phyloP scores from a whole-genome alignment of 2,797 vertebrate genomes.

The Glossophaga mutica region DNA sequence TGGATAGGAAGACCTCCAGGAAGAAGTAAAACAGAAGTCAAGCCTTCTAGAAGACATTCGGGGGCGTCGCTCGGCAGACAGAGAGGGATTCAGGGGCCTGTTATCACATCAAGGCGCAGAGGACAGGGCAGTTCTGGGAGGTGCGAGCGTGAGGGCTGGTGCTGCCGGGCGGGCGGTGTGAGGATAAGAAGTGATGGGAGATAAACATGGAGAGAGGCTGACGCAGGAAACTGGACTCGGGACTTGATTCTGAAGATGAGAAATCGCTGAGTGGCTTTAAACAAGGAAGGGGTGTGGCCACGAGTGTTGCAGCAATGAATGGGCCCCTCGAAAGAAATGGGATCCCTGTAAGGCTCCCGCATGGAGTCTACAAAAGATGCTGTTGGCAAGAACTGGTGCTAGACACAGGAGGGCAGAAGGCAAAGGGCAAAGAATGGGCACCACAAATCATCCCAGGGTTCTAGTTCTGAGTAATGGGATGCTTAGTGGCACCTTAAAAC shows the following conservation, averaged over 20 bases:
- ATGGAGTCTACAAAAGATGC: fast-evolving
- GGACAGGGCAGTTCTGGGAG: neutral
- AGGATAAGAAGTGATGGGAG: neutral
- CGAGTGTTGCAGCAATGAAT: fast-evolving
- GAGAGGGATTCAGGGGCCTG: neutral
- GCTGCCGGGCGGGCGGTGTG: neutral
- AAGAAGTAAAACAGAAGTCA: neutral
- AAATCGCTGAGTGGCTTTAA: neutral
- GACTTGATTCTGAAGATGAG: neutral
- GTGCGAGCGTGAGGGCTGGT: fast-evolving
- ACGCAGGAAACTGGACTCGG: neutral
- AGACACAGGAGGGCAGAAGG: fast-evolving
- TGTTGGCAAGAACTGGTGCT: neutral
- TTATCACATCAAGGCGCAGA: neutral
- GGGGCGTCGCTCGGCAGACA: neutral
- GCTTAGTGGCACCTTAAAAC: neutral
- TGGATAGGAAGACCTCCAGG: neutral
- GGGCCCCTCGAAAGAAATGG: fast-evolving
- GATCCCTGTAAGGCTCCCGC: fast-evolving
- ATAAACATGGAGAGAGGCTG: neutral
- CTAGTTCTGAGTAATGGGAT: neutral
- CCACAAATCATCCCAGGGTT: neutral
- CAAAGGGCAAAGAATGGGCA: neutral
- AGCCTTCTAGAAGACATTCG: neutral
- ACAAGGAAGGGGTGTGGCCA: fast-evolving